Evolutionary conservation across 2,888 invertebrate genomes (phyloP).

Genomic region (Drosophila siamana): DNA sequence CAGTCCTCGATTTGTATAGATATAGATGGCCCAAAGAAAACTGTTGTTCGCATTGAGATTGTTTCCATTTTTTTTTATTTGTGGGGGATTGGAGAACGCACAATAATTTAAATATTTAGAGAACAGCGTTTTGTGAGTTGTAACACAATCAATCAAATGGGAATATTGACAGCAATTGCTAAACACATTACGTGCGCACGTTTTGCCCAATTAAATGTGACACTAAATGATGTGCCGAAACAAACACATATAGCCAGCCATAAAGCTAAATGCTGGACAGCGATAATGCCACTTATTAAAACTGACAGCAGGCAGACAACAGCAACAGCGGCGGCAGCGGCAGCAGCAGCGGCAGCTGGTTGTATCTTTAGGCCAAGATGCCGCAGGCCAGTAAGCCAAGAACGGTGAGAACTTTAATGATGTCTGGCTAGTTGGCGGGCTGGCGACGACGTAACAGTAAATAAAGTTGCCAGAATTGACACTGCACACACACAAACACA

Average conservation of each 20-base stretch:
- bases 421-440: not conserved
- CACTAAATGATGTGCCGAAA: slow-evolving; percentile 28
- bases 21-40: slow-evolving; percentile 12
- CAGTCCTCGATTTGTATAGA: slow-evolving; percentile 1
- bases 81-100: no score
- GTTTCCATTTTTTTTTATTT: no score
- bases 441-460: slow-evolving; percentile 43
- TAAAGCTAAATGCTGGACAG: slow-evolving; percentile 19
- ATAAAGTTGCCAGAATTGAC: slow-evolving; percentile 38
- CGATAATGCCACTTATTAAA: slow-evolving; percentile 46
- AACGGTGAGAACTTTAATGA: slow-evolving; percentile 37
- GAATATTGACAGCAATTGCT: not conserved
- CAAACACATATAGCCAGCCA: slow-evolving; percentile 6
- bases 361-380: slow-evolving; percentile 7
- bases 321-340: not conserved
- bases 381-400: not conserved
- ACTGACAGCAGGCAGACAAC: slow-evolving; percentile 27
- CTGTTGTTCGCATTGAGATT: slow-evolving; percentile 13
- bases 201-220: slow-evolving; percentile 41
- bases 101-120: not conserved
- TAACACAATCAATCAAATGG: not conserved
- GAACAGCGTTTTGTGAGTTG: not conserved
- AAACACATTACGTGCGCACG: not conserved
- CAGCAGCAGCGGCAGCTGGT: slow-evolving; percentile 7
- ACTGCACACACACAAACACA: slow-evolving; percentile 17